These are phyloP conservation scores for Tapera naevia DNA, from an alignment of 2,797 vertebrate species.

Conservation along the genomic window DNA sequence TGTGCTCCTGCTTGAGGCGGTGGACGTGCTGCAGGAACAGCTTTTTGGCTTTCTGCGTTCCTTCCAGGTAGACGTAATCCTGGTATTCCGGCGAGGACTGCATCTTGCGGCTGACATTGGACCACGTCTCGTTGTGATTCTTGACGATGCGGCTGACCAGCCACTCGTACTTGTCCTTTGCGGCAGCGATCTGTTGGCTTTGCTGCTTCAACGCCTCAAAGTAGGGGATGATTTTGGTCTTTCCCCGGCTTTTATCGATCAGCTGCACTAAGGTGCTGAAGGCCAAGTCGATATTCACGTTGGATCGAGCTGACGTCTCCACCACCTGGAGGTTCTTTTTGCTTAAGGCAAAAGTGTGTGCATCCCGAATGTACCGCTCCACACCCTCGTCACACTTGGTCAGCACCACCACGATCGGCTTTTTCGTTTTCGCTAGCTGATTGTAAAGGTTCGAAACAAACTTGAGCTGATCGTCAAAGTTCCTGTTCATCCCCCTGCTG, in stretches of 20 bases:
- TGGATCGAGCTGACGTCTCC: slow-evolving; percentile 95
- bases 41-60: slow-evolving; percentile 93
- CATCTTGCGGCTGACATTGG: slow-evolving; percentile 84
- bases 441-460: slow-evolving; percentile 93
- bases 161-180: slow-evolving; percentile 97
- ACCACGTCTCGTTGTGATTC: slow-evolving; percentile 92
- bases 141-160: slow-evolving; percentile 89
- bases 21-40: slow-evolving; percentile 93
- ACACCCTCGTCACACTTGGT: slow-evolving; percentile 98
- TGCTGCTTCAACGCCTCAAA: slow-evolving; percentile 97
- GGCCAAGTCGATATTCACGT: slow-evolving; percentile 95
- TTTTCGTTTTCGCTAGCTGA: slow-evolving; percentile 95
- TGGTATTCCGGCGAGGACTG: slow-evolving; percentile 86
- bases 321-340: slow-evolving; percentile 98
- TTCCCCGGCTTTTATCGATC: slow-evolving; percentile 90
- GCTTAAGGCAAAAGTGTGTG: slow-evolving; percentile 91
- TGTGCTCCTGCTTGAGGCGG: slow-evolving; percentile 94
- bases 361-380: slow-evolving; percentile 97
- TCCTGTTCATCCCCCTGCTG: slow-evolving; percentile 97
- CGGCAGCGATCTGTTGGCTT: slow-evolving; percentile 95
- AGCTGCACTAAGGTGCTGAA: slow-evolving; percentile 94
- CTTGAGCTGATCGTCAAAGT: slow-evolving; percentile 97
- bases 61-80: slow-evolving; percentile 95
- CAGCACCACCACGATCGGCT: slow-evolving; percentile 90
- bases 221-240: slow-evolving; percentile 96